These are phyloP conservation scores for Cephalopachus bancanus DNA, from an alignment of 2,797 vertebrate genomes.

Conservation along the genomic window DNA sequence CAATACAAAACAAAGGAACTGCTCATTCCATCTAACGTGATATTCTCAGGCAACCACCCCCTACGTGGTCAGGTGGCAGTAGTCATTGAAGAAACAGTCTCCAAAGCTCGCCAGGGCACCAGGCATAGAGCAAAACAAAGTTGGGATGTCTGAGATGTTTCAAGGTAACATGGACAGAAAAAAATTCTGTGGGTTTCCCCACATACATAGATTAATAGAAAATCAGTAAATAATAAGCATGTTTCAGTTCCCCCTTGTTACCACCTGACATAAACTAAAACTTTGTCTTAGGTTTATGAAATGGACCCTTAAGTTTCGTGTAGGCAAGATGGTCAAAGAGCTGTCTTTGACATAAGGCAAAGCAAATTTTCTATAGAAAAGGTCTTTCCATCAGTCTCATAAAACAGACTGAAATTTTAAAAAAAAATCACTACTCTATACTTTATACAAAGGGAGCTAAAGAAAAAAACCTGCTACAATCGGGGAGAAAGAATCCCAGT, in stretches of 20 bases:
- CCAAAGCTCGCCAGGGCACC: not conserved
- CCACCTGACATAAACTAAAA: conserved; percentile 12
- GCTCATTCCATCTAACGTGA: not conserved
- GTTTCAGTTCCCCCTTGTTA: not conserved
- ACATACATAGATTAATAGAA: not conserved
- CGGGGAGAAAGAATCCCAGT: not conserved
- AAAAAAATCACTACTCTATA: not conserved
- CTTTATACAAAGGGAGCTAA: not conserved
- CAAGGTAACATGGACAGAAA: not conserved
- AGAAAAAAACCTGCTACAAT: not conserved
- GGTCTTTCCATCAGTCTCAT: not conserved
- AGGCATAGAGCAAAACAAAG: not conserved
- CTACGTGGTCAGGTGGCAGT: not conserved
- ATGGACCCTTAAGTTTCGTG: not conserved
- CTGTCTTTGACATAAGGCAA: conserved; percentile 45
- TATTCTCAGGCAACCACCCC: not conserved
- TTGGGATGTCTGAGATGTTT: not conserved
- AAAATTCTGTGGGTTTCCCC: not conserved
- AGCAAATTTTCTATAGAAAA: conserved; percentile 17
- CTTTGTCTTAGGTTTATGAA: conserved; percentile 23
- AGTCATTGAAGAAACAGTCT: not conserved
- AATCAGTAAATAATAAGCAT: conserved; percentile 36
- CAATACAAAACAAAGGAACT: conserved; percentile 59
- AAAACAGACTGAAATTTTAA: conserved; percentile 33
- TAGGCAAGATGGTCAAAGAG: not conserved